phyloP scores from a whole-genome alignment of 2,113 vertebrate genomes.

The Eolophus roseicapilla region DNA sequence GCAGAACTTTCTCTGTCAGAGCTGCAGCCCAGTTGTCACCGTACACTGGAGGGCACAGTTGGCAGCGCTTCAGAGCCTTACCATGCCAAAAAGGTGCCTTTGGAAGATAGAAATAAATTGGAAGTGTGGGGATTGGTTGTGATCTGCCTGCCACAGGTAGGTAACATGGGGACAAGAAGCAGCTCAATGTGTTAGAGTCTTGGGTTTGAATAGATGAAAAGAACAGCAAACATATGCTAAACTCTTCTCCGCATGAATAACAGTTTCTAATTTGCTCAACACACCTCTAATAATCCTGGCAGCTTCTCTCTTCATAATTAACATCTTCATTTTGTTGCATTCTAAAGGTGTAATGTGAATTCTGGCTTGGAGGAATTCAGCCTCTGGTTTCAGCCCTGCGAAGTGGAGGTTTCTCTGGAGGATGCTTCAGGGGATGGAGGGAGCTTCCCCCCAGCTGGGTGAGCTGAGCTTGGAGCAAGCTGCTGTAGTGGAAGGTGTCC shows the following conservation, averaged over 20 bases:
- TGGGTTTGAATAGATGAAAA: neutral
- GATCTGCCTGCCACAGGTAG: neutral
- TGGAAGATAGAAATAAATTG: neutral
- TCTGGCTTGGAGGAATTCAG: neutral
- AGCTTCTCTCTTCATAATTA: neutral
- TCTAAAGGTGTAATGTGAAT: neutral
- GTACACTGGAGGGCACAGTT: neutral
- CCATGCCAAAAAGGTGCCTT: conserved; percentile 11
- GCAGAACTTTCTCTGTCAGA: neutral
- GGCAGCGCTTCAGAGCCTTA: neutral
- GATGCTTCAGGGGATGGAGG: neutral
- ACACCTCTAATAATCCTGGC: conserved; percentile 1
- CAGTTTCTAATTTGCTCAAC: conserved; percentile 17
- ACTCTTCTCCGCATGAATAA: neutral
- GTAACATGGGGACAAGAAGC: neutral
- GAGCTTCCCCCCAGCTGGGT: neutral
- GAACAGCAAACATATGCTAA: neutral
- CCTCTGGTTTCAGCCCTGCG: neutral
- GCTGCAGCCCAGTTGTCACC: neutral
- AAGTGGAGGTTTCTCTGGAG: fast-evolving
- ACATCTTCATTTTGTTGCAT: conserved; percentile 41
- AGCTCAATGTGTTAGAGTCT: neutral
- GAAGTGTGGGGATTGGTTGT: neutral
- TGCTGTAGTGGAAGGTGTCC: neutral
- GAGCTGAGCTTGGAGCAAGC: neutral